These are phyloP conservation scores for Oxystoma pomonae DNA, from an alignment of 2,888 invertebrate genomes.

Conservation along the genomic window DNA sequence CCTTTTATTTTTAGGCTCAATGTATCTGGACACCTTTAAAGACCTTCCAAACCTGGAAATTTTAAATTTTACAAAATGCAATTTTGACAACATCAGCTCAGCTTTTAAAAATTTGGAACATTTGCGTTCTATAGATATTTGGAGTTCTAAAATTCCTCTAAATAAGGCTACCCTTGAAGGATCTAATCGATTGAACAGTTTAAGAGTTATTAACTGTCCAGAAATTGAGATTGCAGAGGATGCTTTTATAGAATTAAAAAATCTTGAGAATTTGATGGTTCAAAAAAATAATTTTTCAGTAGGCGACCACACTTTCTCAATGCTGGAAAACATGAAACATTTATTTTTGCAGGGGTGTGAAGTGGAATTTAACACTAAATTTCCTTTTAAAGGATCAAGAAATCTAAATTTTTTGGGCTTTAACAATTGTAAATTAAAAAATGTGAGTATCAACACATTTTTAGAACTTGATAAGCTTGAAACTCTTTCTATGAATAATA, in stretches of 20 bases:
- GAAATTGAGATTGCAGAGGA: not conserved
- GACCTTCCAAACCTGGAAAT: not conserved
- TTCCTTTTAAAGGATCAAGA: not conserved
- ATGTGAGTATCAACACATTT: not conserved
- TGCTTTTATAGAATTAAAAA: not conserved
- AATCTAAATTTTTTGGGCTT: not conserved
- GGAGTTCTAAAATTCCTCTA: not conserved
- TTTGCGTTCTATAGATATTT: not conserved
- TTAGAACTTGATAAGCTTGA: not conserved
- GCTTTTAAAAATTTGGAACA: not conserved
- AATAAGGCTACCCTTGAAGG: not conserved
- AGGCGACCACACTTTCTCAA: not conserved
- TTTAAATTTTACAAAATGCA: not conserved
- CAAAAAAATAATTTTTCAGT: not conserved
- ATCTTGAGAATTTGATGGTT: not conserved
- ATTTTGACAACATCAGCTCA: not conserved
- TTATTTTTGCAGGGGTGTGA: not conserved
- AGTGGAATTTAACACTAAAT: not conserved
- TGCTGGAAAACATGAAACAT: not conserved
- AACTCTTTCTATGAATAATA: not conserved
- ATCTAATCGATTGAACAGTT: not conserved
- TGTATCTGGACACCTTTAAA: not conserved
- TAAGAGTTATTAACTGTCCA: not conserved
- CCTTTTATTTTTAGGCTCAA: not conserved
- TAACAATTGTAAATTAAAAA: not conserved